Evolutionary conservation across 2,888 invertebrate genomes (phyloP), one percentile per base, ranked within the genome.

Genomic region (Drosophila gaucha): DNA sequence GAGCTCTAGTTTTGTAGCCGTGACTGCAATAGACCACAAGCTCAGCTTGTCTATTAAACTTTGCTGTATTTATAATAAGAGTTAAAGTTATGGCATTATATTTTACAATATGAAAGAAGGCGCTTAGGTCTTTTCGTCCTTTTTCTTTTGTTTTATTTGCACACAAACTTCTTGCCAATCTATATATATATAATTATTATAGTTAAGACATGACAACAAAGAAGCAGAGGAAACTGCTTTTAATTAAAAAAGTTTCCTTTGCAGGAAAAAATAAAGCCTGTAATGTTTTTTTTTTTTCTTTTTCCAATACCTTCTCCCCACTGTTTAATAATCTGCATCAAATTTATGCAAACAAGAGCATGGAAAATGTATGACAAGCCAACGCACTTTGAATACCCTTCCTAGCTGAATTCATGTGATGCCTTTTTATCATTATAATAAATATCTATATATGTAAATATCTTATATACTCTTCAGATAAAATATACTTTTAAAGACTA

Each of bases 161-260:
- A 1, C 9, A 20, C 14, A 14, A 50, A 49, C 10, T 14, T 38
- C 6, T 4, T 16, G 26, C 0, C 6, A 14, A 22, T 44, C 22
- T 16, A 43, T 31, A 43, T n/a, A n/a, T n/a, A n/a, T n/a, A n/a
- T n/a, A n/a, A n/a, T n/a, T n/a, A 24, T 16, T 43, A 31, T 50
- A 12, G 20, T 60, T 28, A 16, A 14, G 30, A 28, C 18, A 52
- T 30, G 9, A 16, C 18, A 30, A 14, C 16, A 30, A 30, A 8
- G 18, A 3, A 12, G 22, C 9, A n/a, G 9, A 33, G 10, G 16
- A 16, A 58, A 30, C 18, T 43, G 10, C 2, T 59, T 38, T 67
- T 59, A 59, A 67, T 67, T 59, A 66, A 59, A 66, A 59, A 59
- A 52, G 47, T 52, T 58, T 33, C 14, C 38, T 43, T 31, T 33